Conservation (phyloP, 2,888 invertebrate species). For the Leucania comma region DNA sequence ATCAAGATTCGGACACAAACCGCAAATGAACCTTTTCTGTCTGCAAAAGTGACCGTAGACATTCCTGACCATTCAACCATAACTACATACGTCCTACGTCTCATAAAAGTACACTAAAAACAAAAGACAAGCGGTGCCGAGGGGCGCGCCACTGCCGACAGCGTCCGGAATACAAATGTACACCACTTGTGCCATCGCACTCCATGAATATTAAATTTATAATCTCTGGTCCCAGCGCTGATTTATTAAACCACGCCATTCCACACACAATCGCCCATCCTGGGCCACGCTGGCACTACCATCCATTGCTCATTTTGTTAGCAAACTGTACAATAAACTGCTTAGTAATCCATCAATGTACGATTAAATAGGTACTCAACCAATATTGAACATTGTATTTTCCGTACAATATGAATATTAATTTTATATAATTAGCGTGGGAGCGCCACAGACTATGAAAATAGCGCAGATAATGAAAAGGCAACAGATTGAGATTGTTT, state of each 20-base stretch:
- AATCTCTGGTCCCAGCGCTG: constrained; percentile 68
- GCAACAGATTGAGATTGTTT: constrained; percentile 51
- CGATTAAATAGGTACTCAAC: constrained; percentile 9
- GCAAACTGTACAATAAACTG: constrained; percentile 15
- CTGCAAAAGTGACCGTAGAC: constrained; percentile 1
- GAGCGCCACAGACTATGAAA: constrained; percentile 46
- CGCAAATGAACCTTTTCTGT: not conserved
- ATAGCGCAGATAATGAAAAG: constrained; percentile 46
- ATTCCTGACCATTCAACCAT: constrained; percentile 12
- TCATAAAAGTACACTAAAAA: constrained; percentile 53
- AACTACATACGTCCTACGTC: constrained; percentile 14
- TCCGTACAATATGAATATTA: constrained; percentile 66
- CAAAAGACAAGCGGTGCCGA: constrained; percentile 42
- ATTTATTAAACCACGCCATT: constrained; percentile 67
- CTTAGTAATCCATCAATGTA: constrained; percentile 41
- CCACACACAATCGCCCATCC: constrained; percentile 28
- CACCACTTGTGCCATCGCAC: constrained; percentile 60
- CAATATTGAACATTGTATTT: constrained; percentile 34
- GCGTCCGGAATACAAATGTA: constrained; percentile 57
- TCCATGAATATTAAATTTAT: constrained; percentile 75
- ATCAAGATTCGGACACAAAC: not conserved
- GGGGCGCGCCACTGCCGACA: constrained; percentile 21
- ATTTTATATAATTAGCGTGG: constrained; percentile 67
- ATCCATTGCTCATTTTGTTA: constrained; percentile 49
- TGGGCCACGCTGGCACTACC: constrained; percentile 4